Percentiles rank a stretch among this genome's conserved stretches.
Evolutionary conservation across 2,113 vertebrate species (phyloP).

Genomic region (Zootoca vivipara): DNA sequence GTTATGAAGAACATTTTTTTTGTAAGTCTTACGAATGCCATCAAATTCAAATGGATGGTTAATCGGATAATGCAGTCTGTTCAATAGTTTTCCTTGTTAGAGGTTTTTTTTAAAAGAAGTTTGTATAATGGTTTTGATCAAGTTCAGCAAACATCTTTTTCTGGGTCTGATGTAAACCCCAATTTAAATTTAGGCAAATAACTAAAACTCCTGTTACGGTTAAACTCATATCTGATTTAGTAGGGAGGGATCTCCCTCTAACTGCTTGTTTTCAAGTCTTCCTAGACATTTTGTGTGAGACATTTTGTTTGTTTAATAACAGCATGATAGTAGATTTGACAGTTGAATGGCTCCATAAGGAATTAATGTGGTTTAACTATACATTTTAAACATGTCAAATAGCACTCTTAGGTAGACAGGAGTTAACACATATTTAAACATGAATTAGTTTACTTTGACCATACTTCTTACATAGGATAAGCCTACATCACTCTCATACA

Average conservation of each 20-base stretch:
- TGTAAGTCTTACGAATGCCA: background rate
- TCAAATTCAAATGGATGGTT: background rate
- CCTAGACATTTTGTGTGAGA: background rate
- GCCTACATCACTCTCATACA: background rate
- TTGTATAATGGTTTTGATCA: background rate
- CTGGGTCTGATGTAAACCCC: background rate
- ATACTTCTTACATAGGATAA: background rate
- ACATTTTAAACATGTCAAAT: background rate
- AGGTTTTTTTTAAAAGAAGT: no score
- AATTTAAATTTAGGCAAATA: background rate
- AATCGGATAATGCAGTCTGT: background rate
- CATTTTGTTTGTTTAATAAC: background rate
- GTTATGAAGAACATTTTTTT: background rate
- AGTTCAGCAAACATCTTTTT: background rate
- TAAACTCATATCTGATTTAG: background rate
- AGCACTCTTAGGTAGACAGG: background rate
- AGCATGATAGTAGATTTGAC: background rate
- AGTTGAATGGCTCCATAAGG: background rate
- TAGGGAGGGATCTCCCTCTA: background rate
- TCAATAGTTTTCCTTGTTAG: background rate
- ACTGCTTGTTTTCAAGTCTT: background rate
- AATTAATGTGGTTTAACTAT: background rate
- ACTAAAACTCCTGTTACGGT: background rate
- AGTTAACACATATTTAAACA: background rate
- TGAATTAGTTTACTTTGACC: background rate